Percentiles rank a stretch among this genome's conserved stretches.
phyloP scores from a whole-genome alignment of 2,113 vertebrate genomes.

The Neodontobutis hainanensis region DNA sequence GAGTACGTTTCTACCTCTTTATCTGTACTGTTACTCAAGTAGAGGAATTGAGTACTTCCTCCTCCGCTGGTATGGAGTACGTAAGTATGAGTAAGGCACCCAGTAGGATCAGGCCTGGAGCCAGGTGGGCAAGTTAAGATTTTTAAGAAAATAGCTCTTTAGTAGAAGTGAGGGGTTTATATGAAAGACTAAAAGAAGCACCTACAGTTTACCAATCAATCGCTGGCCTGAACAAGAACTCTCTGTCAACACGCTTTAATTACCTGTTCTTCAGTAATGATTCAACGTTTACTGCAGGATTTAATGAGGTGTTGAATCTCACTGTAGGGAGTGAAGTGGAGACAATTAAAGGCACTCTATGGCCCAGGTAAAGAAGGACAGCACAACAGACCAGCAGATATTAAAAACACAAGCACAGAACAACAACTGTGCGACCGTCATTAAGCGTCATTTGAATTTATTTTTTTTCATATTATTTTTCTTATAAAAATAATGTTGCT shows the following conservation, averaged over 20 bases:
- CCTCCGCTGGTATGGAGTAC: no score
- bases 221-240: constrained; percentile 60
- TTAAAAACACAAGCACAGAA: constrained; percentile 4
- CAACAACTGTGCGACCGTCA: neutral
- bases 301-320: constrained; percentile 71
- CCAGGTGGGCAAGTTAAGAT: neutral
- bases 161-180: neutral
- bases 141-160: neutral
- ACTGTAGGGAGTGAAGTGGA: constrained; percentile 57
- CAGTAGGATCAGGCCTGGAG: no score
- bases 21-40: no score
- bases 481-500: neutral
- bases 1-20: no score
- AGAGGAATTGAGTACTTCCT: no score
- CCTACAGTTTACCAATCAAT: constrained; percentile 59
- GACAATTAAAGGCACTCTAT: constrained; percentile 63
- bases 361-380: constrained; percentile 45
- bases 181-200: constrained; percentile 30
- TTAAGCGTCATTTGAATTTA: no score
- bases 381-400: constrained; percentile 24
- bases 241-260: constrained; percentile 63
- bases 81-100: no score
- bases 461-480: neutral
- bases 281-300: constrained; percentile 47
- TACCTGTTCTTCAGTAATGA: constrained; percentile 64